Evolutionary conservation across 2,888 invertebrate species (phyloP), one percentile per base, ranked within the genome.

Genomic region (Bellardia bayeri): DNA sequence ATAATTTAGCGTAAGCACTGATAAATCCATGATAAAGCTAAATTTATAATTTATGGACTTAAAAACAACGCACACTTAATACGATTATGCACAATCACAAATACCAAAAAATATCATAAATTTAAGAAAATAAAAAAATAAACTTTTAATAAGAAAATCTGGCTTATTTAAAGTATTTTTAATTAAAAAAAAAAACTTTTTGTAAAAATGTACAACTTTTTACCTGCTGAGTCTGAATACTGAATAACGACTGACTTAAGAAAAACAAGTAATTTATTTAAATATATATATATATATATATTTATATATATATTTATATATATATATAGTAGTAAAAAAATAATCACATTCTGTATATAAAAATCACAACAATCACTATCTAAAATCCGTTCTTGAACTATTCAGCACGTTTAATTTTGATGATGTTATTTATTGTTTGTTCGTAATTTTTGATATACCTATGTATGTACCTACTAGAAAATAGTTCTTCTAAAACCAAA

Each of bases 181-280:
- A 45, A 11, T 13, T 45, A 2, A 23, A 23, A 23, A 23, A 23
- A 23, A n/a, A n/a, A n/a, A n/a, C n/a, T 23, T 23, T 23, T 23
- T 23, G 23, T 23, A 23, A 23, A 23, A 23, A 23, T 23, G 23
- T 23, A n/a, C 13, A n/a, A 11, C 3, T 14, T 4, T 13, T 11
- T n/a, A 16, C 16, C 23, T 1, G 42, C 42, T 37, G 42, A 16
- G 64, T 42, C 42, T 16, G 37, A 37, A 37, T 40, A 2, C 42
- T n/a, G 13, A 5, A 45, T 23, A 23, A 42, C 14, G 66, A 23
- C 23, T 66, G 23, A 66, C n/a, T 66, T 45, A 66, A 23, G 40
- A 64, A 37, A 37, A 64, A 40, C 40, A 64, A 64, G n/a, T 42
- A 51, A n/a, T 51, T 51, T n/a, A 51, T 51, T 51, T n/a, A n/a